These are phyloP conservation scores for Enoplosus armatus DNA, from an alignment of 2,797 vertebrate genomes.

Conservation along the genomic window DNA sequence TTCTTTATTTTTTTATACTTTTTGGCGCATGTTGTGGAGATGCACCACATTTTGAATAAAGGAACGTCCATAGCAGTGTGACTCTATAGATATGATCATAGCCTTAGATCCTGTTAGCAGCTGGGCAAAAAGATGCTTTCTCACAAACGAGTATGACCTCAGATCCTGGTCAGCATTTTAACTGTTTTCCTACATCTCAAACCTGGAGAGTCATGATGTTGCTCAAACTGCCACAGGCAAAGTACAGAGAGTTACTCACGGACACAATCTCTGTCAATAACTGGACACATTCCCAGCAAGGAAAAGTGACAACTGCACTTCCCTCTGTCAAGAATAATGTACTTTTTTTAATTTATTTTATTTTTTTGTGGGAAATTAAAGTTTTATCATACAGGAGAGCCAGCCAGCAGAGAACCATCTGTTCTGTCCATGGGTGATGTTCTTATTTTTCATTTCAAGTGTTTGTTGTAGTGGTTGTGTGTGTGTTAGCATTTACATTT, in stretches of 20 bases:
- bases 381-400: background rate
- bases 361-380: background rate
- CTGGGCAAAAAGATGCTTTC: constrained; percentile 1
- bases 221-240: background rate
- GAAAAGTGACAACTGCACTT: constrained; percentile 6
- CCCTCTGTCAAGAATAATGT: background rate
- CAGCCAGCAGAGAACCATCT: constrained; percentile 35
- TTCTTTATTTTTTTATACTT: background rate
- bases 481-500: constrained; percentile 25
- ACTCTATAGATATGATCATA: background rate
- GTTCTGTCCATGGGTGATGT: background rate
- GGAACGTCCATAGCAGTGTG: background rate
- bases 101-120: background rate
- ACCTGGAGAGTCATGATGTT: background rate
- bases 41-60: background rate
- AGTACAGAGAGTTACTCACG: background rate
- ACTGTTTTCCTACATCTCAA: background rate
- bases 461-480: constrained; percentile 30
- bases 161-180: background rate
- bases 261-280: background rate
- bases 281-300: background rate
- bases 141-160: background rate
- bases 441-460: constrained; percentile 16
- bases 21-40: background rate
- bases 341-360: background rate